Conservation (phyloP, 2,888 invertebrate species). For the Elgonia sp. region DNA sequence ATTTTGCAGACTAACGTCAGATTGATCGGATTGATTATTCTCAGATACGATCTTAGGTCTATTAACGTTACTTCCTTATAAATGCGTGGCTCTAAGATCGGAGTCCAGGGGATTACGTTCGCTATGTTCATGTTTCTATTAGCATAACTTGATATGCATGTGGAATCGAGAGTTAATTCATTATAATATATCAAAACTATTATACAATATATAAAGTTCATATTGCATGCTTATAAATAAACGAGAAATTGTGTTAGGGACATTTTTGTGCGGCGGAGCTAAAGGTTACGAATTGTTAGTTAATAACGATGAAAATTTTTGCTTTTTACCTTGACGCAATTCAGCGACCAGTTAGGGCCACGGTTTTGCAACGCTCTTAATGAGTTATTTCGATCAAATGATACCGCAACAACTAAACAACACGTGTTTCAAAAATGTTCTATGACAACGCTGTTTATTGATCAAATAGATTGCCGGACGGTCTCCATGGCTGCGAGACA, state of each 20-base stretch:
- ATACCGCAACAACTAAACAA: conserved; percentile 30
- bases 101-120: conserved; percentile 42
- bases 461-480: conserved; percentile 69
- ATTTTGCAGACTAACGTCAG: conserved; percentile 59
- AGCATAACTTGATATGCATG: conserved; percentile 58
- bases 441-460: conserved; percentile 76
- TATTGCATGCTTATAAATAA: conserved; percentile 15
- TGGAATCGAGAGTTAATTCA: conserved; percentile 53
- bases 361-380: conserved; percentile 30
- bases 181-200: conserved; percentile 58
- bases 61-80: conserved; percentile 51
- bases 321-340: conserved; percentile 44
- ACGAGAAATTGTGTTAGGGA: conserved; percentile 29
- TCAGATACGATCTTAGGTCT: conserved; percentile 42
- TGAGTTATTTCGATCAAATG: conserved; percentile 43
- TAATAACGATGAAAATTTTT: conserved; percentile 22
- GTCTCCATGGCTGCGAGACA: conserved; percentile 33
- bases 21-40: conserved; percentile 59
- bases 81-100: conserved; percentile 39
- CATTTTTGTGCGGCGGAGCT: conserved; percentile 6
- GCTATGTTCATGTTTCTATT: conserved; percentile 49
- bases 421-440: conserved; percentile 65
- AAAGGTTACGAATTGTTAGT: conserved; percentile 58
- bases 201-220: conserved; percentile 56
- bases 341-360: conserved; percentile 7